phyloP scores from a whole-genome alignment of 2,797 vertebrate species.

The Zenarchopterus dispar region DNA sequence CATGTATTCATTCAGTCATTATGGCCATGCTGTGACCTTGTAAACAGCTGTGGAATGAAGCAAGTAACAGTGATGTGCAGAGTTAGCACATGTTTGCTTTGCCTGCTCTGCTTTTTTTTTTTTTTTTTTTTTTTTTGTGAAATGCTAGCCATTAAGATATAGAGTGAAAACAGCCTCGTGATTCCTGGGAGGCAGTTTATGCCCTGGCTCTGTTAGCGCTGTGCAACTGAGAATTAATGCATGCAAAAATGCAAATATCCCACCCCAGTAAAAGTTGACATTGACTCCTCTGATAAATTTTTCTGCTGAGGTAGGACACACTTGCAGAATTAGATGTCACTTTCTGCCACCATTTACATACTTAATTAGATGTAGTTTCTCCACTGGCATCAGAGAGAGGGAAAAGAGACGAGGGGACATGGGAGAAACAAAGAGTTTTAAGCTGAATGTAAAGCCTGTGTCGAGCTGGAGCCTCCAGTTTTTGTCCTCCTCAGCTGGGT shows the following conservation, averaged over 20 bases:
- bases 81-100: slow-evolving; percentile 43
- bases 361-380: slow-evolving; percentile 92
- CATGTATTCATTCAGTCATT: slow-evolving; percentile 38
- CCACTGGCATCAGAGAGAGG: slow-evolving; percentile 78
- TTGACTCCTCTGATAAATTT: slow-evolving; percentile 88
- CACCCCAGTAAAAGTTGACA: slow-evolving; percentile 87
- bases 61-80: slow-evolving; percentile 38
- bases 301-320: slow-evolving; percentile 92
- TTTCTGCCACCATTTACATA: slow-evolving; percentile 90
- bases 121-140: slow-evolving; percentile 39
- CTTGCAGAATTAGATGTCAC: slow-evolving; percentile 89
- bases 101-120: slow-evolving; percentile 40
- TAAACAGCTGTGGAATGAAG: slow-evolving; percentile 65
- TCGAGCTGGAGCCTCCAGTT: slow-evolving; percentile 35
- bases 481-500: slow-evolving; percentile 52
- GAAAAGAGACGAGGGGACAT: slow-evolving; percentile 25
- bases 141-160: slow-evolving; percentile 33
- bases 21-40: slow-evolving; percentile 65
- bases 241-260: slow-evolving; percentile 81
- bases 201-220: slow-evolving; percentile 59
- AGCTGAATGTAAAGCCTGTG: slow-evolving; percentile 53
- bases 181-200: slow-evolving; percentile 47
- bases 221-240: slow-evolving; percentile 70
- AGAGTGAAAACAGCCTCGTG: slow-evolving; percentile 22
- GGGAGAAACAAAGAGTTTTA: slow-evolving; percentile 57